Conservation (phyloP, 2,113 vertebrate genomes). For the Cavia aperea region DNA sequence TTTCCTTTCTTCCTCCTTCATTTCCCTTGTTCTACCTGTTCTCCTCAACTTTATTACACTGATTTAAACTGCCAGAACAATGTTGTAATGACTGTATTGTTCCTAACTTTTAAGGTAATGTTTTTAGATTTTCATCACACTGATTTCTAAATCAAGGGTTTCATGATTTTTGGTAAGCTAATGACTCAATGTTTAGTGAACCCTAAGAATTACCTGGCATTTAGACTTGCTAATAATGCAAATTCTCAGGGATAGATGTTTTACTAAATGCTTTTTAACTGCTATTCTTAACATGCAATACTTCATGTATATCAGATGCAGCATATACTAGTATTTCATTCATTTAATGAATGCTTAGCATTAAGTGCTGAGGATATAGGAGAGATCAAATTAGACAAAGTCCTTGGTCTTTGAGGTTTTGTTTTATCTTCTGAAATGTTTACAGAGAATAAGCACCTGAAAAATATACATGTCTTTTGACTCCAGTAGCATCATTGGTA, state of each 20-base stretch:
- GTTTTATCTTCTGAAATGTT: background rate
- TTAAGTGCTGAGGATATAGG: background rate
- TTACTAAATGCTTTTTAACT: background rate
- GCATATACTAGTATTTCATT: background rate
- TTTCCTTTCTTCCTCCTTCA: background rate
- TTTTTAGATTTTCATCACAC: background rate
- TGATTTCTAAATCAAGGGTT: background rate
- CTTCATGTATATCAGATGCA: background rate
- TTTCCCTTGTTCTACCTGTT: background rate
- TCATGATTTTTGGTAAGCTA: constrained; percentile 16
- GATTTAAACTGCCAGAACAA: background rate
- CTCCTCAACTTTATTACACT: background rate
- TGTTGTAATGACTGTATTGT: background rate
- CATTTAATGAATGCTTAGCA: background rate
- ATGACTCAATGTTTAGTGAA: background rate
- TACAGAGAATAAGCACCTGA: background rate
- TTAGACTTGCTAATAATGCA: background rate
- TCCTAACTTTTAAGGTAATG: background rate
- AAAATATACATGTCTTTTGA: background rate
- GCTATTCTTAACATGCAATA: background rate
- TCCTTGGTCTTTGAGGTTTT: background rate
- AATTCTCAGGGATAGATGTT: background rate
- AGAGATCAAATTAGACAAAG: background rate
- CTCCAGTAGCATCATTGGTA: background rate
- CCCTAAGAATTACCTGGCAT: background rate